A percentile compares a stretch with the other conserved stretches of the same genome.
Conservation (phyloP, 2,888 invertebrate species). For the Dexiosoma caninum region DNA sequence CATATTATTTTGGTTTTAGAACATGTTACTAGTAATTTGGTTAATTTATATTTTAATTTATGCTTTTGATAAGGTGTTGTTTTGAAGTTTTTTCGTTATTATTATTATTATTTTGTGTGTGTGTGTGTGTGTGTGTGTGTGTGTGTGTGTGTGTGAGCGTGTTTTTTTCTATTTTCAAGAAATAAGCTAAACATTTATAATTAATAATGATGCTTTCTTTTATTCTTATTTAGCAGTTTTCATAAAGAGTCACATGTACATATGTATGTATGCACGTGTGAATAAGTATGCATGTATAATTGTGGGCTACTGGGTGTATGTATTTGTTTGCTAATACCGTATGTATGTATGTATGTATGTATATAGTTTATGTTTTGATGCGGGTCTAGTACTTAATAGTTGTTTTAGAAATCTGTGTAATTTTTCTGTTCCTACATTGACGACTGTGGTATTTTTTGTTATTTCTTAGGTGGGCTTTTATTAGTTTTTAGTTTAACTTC, state of each 20-base stretch:
- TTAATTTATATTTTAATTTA: slow-evolving; percentile 34
- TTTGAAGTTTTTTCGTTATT: slow-evolving; percentile 20
- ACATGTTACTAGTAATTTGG: slow-evolving; percentile 19
- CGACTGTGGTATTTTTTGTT: slow-evolving; percentile 47
- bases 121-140: too few relatives aligned
- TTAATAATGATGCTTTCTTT: slow-evolving; percentile 21
- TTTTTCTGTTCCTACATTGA: slow-evolving; percentile 12
- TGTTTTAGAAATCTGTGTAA: slow-evolving; percentile 3
- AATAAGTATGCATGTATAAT: too few relatives aligned
- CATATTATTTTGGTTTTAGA: slow-evolving; percentile 32
- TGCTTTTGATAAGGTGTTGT: slow-evolving; percentile 15
- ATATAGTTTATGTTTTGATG: slow-evolving; percentile 24
- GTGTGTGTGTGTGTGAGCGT: too few relatives aligned
- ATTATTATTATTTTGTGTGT: not conserved
- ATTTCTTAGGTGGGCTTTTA: slow-evolving; percentile 54
- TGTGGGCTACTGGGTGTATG: slow-evolving; percentile 36
- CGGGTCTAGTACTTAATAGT: slow-evolving; percentile 19
- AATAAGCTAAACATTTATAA: slow-evolving; percentile 50
- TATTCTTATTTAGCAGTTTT: slow-evolving; percentile 6
- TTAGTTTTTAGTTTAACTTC: slow-evolving; percentile 35
- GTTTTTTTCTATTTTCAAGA: slow-evolving; percentile 8
- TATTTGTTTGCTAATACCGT: not conserved
- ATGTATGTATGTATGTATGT: not conserved
- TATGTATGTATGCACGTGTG: not conserved
- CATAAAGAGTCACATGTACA: not conserved